phyloP scores from a whole-genome alignment of 2,113 vertebrate genomes.

The Phaethornis superciliosus region DNA sequence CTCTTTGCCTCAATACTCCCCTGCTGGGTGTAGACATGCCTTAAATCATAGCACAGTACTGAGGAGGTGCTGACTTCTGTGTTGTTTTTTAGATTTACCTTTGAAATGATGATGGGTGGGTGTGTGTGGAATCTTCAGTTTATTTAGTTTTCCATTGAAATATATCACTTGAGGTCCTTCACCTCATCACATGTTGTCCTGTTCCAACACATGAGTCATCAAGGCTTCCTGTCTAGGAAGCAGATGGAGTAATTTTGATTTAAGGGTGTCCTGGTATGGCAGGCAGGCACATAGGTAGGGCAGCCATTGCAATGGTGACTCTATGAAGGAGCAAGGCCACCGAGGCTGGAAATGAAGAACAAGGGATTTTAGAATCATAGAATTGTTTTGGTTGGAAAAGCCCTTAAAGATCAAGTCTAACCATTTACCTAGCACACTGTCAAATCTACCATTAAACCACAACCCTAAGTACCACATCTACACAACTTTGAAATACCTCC shows the following conservation, averaged over 20 bases:
- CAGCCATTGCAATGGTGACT: accelerated
- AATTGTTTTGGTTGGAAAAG: no score
- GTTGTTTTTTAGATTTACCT: background rate
- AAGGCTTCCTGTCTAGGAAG: background rate
- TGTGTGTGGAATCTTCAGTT: background rate
- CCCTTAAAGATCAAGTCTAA: no score
- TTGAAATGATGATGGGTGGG: background rate
- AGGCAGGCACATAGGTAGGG: background rate
- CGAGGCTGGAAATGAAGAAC: background rate
- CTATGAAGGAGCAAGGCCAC: background rate
- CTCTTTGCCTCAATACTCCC: background rate
- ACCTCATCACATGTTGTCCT: background rate
- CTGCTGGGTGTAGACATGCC: background rate
- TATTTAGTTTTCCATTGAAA: constrained; percentile 13
- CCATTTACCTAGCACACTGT: no score
- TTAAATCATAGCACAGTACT: background rate
- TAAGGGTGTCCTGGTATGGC: background rate
- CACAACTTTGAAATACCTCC: no score
- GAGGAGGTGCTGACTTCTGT: background rate
- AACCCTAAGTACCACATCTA: no score
- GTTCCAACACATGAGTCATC: background rate
- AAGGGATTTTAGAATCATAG: background rate
- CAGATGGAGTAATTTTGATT: background rate
- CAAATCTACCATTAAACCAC: no score
- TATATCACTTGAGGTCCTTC: background rate